phyloP scores from a whole-genome alignment of 2,797 vertebrate species.

The Danio choprae region DNA sequence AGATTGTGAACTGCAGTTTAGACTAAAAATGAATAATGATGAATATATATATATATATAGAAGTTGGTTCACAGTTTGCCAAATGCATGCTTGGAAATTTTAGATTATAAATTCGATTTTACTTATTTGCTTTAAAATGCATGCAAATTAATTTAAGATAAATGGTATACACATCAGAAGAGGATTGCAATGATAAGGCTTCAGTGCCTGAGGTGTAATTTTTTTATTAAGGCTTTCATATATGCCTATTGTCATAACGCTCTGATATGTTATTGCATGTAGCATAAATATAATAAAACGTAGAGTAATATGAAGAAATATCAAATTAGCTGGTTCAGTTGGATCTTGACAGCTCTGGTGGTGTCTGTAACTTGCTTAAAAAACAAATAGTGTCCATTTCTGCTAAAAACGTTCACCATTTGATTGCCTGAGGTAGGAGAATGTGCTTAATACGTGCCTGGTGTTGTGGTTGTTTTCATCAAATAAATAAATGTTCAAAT shows the following conservation, averaged over 20 bases:
- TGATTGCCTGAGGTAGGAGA: neutral
- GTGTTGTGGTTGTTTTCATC: neutral
- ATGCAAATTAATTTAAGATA: neutral
- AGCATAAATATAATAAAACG: neutral
- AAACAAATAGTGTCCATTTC: slow-evolving; percentile 1
- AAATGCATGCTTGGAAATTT: neutral
- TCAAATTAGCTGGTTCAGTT: neutral
- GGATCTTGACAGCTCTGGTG: neutral
- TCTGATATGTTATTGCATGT: neutral
- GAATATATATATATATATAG: neutral
- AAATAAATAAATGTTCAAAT: neutral
- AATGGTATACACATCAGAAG: slow-evolving; percentile 5
- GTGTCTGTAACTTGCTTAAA: neutral
- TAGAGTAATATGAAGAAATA: neutral
- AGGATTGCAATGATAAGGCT: neutral
- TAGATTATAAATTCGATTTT: neutral
- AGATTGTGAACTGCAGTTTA: neutral
- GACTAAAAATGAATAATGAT: too few species aligned
- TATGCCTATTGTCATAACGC: neutral
- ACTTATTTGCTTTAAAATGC: neutral
- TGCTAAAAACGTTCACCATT: neutral
- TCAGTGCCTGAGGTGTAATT: neutral
- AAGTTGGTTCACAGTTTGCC: neutral
- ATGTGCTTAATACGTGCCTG: neutral
- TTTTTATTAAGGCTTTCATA: neutral